Evolutionary conservation across 2,113 vertebrate genomes (phyloP).

Genomic region (Hydrolagus affinis): DNA sequence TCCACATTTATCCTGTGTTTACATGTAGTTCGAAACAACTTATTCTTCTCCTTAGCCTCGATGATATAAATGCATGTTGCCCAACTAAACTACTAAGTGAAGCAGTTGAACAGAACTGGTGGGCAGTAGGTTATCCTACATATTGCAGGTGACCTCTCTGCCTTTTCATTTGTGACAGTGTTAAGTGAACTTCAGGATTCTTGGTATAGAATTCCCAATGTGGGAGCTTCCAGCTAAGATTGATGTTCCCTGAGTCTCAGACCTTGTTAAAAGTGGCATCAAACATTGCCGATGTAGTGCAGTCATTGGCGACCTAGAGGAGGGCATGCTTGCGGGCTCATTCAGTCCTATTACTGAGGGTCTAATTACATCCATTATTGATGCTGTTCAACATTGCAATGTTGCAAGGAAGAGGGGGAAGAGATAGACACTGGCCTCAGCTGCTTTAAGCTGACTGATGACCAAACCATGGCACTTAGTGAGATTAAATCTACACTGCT

Average conservation of each 20-base stretch:
- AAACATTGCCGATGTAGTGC: slow-evolving; percentile 48
- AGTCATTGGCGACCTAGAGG: slow-evolving; percentile 57
- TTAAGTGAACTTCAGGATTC: slow-evolving; percentile 55
- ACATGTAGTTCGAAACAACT: background rate
- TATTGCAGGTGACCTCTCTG: slow-evolving; percentile 35
- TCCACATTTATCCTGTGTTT: background rate
- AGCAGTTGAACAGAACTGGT: slow-evolving; percentile 45
- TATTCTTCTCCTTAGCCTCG: background rate
- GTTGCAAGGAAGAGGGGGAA: slow-evolving; percentile 36
- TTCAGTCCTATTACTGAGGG: slow-evolving; percentile 50
- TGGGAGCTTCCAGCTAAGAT: slow-evolving; percentile 46
- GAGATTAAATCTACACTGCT: slow-evolving; percentile 47
- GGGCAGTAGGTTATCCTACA: slow-evolving; percentile 46
- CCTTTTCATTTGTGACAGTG: slow-evolving; percentile 38
- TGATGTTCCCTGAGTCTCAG: slow-evolving; percentile 60
- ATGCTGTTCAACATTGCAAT: slow-evolving; percentile 48
- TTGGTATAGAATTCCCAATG: slow-evolving; percentile 45
- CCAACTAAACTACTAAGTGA: slow-evolving; percentile 39
- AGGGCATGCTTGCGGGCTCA: slow-evolving; percentile 49
- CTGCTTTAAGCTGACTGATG: slow-evolving; percentile 45
- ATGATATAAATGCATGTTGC: background rate
- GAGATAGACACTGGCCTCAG: slow-evolving; percentile 15
- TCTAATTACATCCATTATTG: slow-evolving; percentile 63
- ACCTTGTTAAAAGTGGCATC: slow-evolving; percentile 65
- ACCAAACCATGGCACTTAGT: slow-evolving; percentile 45